These are phyloP conservation scores for Crenuchus spilurus DNA, from an alignment of 2,797 vertebrate species.

Conservation along the genomic window DNA sequence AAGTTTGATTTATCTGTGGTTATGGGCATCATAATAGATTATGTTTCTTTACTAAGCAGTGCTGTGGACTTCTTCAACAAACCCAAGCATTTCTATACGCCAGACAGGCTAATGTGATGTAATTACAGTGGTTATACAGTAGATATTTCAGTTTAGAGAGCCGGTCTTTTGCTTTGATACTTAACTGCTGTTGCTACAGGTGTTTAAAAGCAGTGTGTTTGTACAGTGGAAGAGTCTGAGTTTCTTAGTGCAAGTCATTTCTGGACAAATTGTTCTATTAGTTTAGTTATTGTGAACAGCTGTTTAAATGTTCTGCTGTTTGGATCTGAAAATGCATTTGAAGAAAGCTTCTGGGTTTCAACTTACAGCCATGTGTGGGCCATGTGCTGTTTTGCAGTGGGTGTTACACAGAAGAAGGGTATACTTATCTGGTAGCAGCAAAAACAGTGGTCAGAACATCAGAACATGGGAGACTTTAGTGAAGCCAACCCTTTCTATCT, in stretches of 20 bases:
- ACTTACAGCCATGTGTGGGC: not conserved
- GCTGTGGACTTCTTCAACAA: not conserved
- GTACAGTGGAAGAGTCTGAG: not conserved
- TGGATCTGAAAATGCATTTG: slow-evolving; percentile 32
- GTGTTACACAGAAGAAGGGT: not conserved
- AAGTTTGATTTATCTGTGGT: too few species aligned
- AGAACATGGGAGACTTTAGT: too few species aligned
- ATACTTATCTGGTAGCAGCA: too few species aligned
- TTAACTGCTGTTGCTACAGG: slow-evolving; percentile 32
- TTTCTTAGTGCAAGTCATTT: not conserved
- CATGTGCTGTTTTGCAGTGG: slow-evolving; percentile 5
- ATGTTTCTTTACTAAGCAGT: slow-evolving; percentile 2
- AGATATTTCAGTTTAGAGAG: not conserved
- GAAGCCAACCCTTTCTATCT: too few species aligned
- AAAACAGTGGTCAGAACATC: too few species aligned
- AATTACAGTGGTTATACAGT: not conserved
- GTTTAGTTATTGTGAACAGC: slow-evolving; percentile 39
- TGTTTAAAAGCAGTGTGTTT: slow-evolving; percentile 2
- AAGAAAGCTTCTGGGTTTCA: slow-evolving; percentile 2
- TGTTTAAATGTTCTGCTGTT: slow-evolving; percentile 56
- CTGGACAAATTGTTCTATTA: slow-evolving; percentile 20
- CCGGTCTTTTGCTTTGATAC: slow-evolving; percentile 5
- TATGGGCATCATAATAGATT: too few species aligned
- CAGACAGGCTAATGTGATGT: not conserved
- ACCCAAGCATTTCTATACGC: too few species aligned